Conservation (phyloP, 2,888 invertebrate genomes). For the Cephus rjabovi region DNA sequence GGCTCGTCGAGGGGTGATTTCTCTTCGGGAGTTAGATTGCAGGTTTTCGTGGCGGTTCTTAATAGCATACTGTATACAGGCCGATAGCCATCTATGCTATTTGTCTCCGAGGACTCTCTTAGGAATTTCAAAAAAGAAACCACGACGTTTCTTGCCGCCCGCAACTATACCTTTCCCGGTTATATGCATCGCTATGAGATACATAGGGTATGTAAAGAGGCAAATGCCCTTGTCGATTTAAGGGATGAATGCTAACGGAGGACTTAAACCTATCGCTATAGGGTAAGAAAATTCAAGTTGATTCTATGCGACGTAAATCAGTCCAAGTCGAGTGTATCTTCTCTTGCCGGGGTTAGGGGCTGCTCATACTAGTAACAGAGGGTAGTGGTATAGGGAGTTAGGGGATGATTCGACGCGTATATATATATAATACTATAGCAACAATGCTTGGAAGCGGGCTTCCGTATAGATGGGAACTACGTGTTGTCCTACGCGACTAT, state of each 20-base stretch:
- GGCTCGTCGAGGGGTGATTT: slow-evolving; percentile 48
- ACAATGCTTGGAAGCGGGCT: not conserved
- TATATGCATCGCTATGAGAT: not conserved
- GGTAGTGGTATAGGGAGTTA: not conserved
- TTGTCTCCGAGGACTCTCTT: slow-evolving; percentile 38
- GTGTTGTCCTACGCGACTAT: slow-evolving; percentile 56
- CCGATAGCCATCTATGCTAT: slow-evolving; percentile 51
- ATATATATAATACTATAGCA: not conserved
- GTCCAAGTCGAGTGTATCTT: slow-evolving; percentile 36
- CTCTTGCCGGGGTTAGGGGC: slow-evolving; percentile 35
- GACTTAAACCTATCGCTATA: not conserved
- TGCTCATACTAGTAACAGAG: slow-evolving; percentile 36
- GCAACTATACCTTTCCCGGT: not conserved
- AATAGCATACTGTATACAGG: slow-evolving; percentile 52
- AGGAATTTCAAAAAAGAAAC: slow-evolving; percentile 47
- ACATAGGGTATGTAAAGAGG: not conserved
- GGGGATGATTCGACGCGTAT: not conserved
- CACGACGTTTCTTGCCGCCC: not conserved
- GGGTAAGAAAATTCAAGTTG: not conserved
- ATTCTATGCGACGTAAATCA: not conserved
- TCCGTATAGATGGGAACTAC: slow-evolving; percentile 56
- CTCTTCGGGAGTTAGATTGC: slow-evolving; percentile 54
- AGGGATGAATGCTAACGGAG: not conserved
- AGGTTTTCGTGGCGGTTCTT: slow-evolving; percentile 56
- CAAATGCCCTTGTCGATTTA: not conserved